Evolutionary conservation across 2,888 invertebrate genomes (phyloP).

Genomic region (Macrophya annulata): DNA sequence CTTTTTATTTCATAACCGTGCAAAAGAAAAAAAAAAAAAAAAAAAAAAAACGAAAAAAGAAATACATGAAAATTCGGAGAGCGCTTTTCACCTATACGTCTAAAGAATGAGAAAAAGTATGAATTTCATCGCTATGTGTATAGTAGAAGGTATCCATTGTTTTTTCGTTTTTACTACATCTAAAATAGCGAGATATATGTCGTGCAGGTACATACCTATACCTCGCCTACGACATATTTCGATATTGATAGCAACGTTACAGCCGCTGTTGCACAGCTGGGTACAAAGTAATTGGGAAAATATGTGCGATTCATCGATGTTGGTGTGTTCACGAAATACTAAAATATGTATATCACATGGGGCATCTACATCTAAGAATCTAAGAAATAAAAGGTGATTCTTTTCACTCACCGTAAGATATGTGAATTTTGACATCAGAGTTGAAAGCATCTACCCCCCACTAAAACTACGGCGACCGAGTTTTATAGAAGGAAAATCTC

Average conservation of each 20-base stretch:
- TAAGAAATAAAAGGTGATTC: not conserved
- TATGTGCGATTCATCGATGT: not conserved
- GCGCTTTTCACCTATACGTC: not conserved
- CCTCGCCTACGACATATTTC: not conserved
- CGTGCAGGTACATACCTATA: not conserved
- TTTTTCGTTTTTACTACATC: conserved; percentile 16
- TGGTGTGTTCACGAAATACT: not conserved
- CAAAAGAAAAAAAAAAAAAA: not conserved
- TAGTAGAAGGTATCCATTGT: not conserved
- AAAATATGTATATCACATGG: not conserved
- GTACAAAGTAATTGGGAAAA: conserved; percentile 7
- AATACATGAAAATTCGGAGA: not conserved
- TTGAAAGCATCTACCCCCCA: not conserved
- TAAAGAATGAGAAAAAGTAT: not conserved
- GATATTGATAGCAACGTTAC: conserved; percentile 1
- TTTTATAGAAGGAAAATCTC: not conserved
- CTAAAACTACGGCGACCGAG: conserved; percentile 6
- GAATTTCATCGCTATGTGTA: conserved; percentile 14
- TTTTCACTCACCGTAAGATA: not conserved
- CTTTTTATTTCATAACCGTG: conserved; percentile 23
- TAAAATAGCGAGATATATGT: not conserved
- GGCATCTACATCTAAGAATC: not conserved
- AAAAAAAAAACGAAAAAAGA: not conserved
- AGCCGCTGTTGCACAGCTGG: not conserved
- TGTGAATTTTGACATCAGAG: not conserved